These are phyloP conservation scores for Crematogaster levior DNA, from an alignment of 2,888 invertebrate species.

Conservation along the genomic window DNA sequence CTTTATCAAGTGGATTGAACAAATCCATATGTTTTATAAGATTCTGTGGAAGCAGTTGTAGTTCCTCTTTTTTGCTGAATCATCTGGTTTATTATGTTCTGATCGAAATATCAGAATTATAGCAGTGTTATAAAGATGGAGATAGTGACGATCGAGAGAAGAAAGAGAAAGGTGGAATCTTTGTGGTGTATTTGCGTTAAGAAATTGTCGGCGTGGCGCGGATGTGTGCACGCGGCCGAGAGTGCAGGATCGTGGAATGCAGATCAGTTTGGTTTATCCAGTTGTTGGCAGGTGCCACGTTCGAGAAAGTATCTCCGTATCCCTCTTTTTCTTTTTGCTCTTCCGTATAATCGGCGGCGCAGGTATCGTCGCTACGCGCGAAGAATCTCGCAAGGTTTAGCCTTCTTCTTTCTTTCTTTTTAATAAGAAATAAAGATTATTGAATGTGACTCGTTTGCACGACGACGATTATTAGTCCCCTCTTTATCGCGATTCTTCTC, in stretches of 20 bases:
- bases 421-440: conserved; percentile 34
- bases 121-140: not conserved
- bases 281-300: conserved; percentile 54
- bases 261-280: conserved; percentile 64
- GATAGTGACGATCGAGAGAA: not conserved
- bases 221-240: not conserved
- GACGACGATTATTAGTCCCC: conserved; percentile 16
- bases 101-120: not conserved
- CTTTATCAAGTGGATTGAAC: not conserved
- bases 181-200: conserved; percentile 24
- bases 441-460: conserved; percentile 25
- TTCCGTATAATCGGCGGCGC: conserved; percentile 35
- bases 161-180: conserved; percentile 16
- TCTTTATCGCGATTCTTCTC: not conserved
- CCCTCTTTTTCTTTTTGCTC: conserved; percentile 22
- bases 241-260: conserved; percentile 65
- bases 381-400: conserved; percentile 22
- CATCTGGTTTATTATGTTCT: not conserved
- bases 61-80: too few relatives aligned
- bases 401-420: conserved; percentile 6
- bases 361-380: conserved; percentile 10
- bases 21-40: not conserved
- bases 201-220: conserved; percentile 26
- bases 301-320: conserved; percentile 11
- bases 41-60: not conserved